These are phyloP conservation scores for Autographa gamma DNA, from an alignment of 2,888 invertebrate species.

Conservation along the genomic window DNA sequence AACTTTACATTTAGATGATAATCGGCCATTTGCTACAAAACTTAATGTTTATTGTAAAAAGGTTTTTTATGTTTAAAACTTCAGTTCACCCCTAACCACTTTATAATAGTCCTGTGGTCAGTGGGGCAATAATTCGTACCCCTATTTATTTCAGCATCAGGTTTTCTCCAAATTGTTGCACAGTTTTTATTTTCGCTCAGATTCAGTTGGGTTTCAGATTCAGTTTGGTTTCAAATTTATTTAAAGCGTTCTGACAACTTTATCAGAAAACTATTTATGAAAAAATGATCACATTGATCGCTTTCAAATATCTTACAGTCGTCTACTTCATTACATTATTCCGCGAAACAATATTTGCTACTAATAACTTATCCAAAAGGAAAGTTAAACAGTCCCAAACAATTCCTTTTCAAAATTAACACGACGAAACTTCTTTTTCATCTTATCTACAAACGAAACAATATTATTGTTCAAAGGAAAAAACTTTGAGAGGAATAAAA, in stretches of 20 bases:
- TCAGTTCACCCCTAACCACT: neutral
- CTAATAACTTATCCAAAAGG: no score
- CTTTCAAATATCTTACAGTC: no score
- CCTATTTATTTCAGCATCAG: no score
- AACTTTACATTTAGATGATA: conserved; percentile 48
- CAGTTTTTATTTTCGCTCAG: no score
- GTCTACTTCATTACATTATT: no score
- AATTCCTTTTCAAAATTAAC: neutral
- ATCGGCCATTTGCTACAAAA: conserved; percentile 5
- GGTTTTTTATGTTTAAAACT: neutral
- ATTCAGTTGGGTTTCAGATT: no score
- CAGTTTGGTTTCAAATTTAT: no score
- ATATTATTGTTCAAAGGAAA: conserved; percentile 5
- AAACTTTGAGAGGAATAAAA: neutral
- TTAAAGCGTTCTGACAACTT: no score
- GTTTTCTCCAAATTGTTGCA: no score
- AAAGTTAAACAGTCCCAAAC: neutral
- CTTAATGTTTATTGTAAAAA: neutral
- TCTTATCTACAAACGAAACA: neutral
- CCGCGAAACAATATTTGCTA: no score
- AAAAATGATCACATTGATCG: no score
- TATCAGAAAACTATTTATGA: no score
- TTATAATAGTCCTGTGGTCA: neutral
- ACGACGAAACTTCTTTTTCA: neutral
- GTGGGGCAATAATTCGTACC: neutral